Evolutionary conservation across 1,140 invertebrate genomes (phyloP).

Genomic region (Drosophila aff.): DNA sequence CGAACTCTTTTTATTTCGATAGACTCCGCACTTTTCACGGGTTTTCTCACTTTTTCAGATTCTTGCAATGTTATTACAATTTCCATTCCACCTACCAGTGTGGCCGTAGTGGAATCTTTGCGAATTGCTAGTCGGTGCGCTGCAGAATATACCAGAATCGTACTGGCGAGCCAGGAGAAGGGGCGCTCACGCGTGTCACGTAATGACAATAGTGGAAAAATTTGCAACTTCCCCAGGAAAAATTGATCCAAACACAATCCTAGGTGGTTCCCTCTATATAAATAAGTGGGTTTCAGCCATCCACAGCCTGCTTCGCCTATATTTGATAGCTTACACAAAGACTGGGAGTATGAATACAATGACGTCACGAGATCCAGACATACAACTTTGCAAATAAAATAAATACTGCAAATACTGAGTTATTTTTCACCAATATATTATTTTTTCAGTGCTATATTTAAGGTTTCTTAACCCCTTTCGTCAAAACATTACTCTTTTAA

Average conservation of each 20-base stretch:
- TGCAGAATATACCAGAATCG: conserved; percentile 2
- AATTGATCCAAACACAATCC: too few species aligned
- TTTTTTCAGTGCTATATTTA: too few species aligned
- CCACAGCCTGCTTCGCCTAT: not conserved
- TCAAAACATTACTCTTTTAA: too few species aligned
- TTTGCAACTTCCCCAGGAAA: too few species aligned
- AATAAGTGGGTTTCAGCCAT: too few species aligned
- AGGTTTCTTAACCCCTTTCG: too few species aligned
- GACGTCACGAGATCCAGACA: conserved; percentile 5
- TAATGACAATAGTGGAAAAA: not conserved
- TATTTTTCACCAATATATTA: too few species aligned
- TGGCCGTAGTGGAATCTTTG: not conserved
- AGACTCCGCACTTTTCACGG: conserved; percentile 13
- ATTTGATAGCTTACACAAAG: too few species aligned
- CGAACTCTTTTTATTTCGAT: not conserved
- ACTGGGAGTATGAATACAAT: not conserved
- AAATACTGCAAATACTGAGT: conserved; percentile 2
- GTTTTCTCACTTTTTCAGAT: conserved; percentile 37
- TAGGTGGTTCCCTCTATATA: too few species aligned
- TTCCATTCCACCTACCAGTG: conserved; percentile 18
- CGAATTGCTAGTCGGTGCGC: not conserved
- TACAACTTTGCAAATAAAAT: not conserved
- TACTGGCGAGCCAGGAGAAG: not conserved
- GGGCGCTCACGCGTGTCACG: conserved; percentile 11
- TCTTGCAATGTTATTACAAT: conserved; percentile 51